phyloP scores from a whole-genome alignment of 1,140 invertebrate genomes.

The Apis mellifera region Amel_HAv3.1 CM009935.2:8412001-8412500 shows the following conservation, averaged over 20 bases:
- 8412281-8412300: not conserved
- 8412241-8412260: not conserved
- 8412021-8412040: constrained; percentile 8
- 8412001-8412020: not conserved
- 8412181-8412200: not conserved
- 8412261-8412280: too few relatives aligned
- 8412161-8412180: not conserved
- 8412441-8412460: not conserved
- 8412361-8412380: not conserved
- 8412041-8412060: constrained; percentile 18
- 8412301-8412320: not conserved
- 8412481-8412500: not conserved
- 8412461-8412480: not conserved
- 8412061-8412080: not conserved
- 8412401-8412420: not conserved
- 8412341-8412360: not conserved
- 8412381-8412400: not conserved
- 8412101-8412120: not conserved
- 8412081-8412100: not conserved
- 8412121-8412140: not conserved
- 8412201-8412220: not conserved
- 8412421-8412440: not conserved
- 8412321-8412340: not conserved
- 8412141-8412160: not conserved
- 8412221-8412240: not conserved